Evolutionary conservation across 2,113 vertebrate genomes (phyloP), one percentile per base, ranked within the genome.

Genomic region (Misgurnus anguillicaudatus): DNA sequence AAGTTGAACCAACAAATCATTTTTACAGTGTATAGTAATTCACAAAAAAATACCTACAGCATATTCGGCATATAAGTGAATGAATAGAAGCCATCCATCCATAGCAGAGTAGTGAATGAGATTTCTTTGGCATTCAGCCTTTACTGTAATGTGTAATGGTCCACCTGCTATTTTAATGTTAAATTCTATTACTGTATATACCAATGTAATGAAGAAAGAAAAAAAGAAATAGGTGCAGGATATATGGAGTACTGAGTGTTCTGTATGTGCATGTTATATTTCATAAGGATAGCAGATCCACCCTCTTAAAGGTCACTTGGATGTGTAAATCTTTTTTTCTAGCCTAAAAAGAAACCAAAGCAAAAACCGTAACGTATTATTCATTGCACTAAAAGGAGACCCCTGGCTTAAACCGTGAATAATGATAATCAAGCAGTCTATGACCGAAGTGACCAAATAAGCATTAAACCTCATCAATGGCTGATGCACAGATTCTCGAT

Each of bases 51-150:
- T 4, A 19, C 48, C 42, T 38, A 62, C 48, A 61, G 51, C 3
- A 47, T 24, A 24, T 68, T 16, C 14, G 1, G 24, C 41, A 75
- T 31, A 31, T 31, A 31, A 31, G 24, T 31, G 24, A 31, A 31
- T 31, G 24, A 31, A 42, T 72, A 21, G 75, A 79, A 68, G 41
- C 14, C 47, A 66, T 66, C 77, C 24, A 31, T 61, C 76, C 31
- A 61, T 68, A 9, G 11, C 19, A 14, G 41, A 74, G 77, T 41
- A 57, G 42, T 77, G 55, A 70, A 78, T 38, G 45, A 68, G 31
- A 55, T 72, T 80, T 87, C 86, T 87, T 87, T 79, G 67, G 87
- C 84, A 81, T 79, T 71, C 83, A 67, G 57, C 24, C 48, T 63
- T 70, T 73, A 58, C 24, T 31, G 24, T 73, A 58, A 73, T n/a